phyloP scores from a whole-genome alignment of 2,113 vertebrate genomes.

The Perca fluviatilis region DNA sequence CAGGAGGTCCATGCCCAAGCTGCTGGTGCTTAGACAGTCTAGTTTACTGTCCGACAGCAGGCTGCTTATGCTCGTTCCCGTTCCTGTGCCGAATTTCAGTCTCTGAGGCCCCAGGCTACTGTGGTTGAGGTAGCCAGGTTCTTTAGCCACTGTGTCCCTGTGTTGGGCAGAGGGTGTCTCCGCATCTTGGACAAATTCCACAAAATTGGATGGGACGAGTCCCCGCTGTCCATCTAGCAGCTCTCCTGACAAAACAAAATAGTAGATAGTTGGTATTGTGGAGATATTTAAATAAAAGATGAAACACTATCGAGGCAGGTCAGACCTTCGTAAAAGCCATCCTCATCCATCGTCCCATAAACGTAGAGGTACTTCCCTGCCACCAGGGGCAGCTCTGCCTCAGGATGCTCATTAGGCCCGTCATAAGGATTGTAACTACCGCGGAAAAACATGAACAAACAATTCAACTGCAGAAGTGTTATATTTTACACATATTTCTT shows the following conservation, averaged over 20 bases:
- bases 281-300: background rate
- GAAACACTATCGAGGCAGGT: background rate
- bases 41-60: conserved; percentile 82
- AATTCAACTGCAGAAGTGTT: background rate
- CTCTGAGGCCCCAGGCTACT: conserved; percentile 80
- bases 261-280: conserved; percentile 9
- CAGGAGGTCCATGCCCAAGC: conserved; percentile 85
- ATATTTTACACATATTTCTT: background rate
- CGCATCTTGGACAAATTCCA: conserved; percentile 94
- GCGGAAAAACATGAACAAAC: conserved; percentile 8
- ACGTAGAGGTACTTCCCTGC: conserved; percentile 98
- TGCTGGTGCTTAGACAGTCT: conserved; percentile 78
- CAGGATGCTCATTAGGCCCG: conserved; percentile 97
- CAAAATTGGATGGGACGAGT: conserved; percentile 97
- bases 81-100: conserved; percentile 65
- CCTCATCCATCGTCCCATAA: conserved; percentile 98
- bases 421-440: conserved; percentile 97
- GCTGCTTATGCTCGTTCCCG: conserved; percentile 75
- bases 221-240: conserved; percentile 95
- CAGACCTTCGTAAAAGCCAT: conserved; percentile 98
- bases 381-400: conserved; percentile 97
- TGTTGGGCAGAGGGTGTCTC: conserved; percentile 80
- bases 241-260: conserved; percentile 86
- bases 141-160: conserved; percentile 82
- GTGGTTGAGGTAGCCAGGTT: conserved; percentile 90